These are phyloP conservation scores for Caradrina kadenii DNA, from an alignment of 2,888 invertebrate species.

Conservation along the genomic window DNA sequence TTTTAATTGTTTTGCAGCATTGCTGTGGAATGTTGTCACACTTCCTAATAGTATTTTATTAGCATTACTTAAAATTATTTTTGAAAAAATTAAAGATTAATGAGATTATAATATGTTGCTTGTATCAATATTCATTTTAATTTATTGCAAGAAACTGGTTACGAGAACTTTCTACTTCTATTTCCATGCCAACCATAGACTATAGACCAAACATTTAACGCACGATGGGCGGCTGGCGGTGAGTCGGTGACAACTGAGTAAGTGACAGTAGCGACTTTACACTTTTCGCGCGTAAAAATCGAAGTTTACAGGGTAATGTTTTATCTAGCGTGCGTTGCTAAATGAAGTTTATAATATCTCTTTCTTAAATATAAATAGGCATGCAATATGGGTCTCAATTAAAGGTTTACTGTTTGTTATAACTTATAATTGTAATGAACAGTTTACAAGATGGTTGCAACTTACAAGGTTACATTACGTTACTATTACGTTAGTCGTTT, in stretches of 20 bases:
- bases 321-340: neutral
- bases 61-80: neutral
- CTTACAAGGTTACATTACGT: no score
- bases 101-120: neutral
- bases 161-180: no score
- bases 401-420: no score
- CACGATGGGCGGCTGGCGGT: neutral
- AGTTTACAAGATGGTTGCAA: no score
- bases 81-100: neutral
- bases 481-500: no score
- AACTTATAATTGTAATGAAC: no score
- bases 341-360: neutral
- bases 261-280: neutral
- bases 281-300: slow-evolving; percentile 2
- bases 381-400: no score
- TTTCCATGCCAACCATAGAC: neutral
- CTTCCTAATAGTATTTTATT: slow-evolving; percentile 1
- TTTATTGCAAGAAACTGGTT: no score
- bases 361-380: neutral
- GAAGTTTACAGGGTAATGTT: neutral
- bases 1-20: slow-evolving; percentile 59
- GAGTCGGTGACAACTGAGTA: neutral
- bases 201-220: neutral
- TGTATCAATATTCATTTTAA: neutral
- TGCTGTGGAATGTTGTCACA: slow-evolving; percentile 49